Conservation (phyloP, 2,888 invertebrate genomes). For the Clostera curtula region DNA sequence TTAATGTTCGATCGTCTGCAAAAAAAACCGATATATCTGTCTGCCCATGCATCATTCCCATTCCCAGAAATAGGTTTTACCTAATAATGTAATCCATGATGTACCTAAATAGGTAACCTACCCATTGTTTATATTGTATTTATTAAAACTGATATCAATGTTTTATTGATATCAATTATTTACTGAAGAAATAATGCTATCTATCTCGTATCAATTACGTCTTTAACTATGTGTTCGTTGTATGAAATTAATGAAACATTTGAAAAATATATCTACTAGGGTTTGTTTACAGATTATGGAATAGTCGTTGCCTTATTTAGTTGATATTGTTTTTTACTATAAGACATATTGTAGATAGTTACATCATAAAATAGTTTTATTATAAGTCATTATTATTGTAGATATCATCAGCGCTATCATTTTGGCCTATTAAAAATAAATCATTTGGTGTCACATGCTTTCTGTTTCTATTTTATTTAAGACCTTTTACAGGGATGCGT, state of each 20-base stretch:
- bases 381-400: conserved; percentile 70
- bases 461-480: conserved; percentile 20
- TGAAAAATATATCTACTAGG: conserved; percentile 37
- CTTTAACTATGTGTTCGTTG: conserved; percentile 53
- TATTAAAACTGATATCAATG: too few relatives aligned
- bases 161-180: too few relatives aligned
- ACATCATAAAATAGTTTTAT: conserved; percentile 55
- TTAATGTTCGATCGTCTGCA: conserved; percentile 28
- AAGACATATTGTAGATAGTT: conserved; percentile 70
- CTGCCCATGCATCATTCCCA: too few relatives aligned
- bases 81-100: too few relatives aligned
- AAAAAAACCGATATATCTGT: too few relatives aligned
- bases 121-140: too few relatives aligned
- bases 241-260: conserved; percentile 37
- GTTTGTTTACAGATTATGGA: conserved; percentile 61
- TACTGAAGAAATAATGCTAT: too few relatives aligned
- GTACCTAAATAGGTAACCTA: too few relatives aligned
- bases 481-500: too few relatives aligned
- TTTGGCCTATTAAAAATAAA: conserved; percentile 73
- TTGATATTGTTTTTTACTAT: conserved; percentile 71
- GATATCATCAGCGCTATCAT: conserved; percentile 70
- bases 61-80: too few relatives aligned
- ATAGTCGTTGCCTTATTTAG: conserved; percentile 75
- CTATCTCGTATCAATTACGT: conserved; percentile 26
- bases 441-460: conserved; percentile 68